These are phyloP conservation scores for Phaenicophaeus curvirostris DNA, from an alignment of 2,797 vertebrate genomes.

Conservation along the genomic window DNA sequence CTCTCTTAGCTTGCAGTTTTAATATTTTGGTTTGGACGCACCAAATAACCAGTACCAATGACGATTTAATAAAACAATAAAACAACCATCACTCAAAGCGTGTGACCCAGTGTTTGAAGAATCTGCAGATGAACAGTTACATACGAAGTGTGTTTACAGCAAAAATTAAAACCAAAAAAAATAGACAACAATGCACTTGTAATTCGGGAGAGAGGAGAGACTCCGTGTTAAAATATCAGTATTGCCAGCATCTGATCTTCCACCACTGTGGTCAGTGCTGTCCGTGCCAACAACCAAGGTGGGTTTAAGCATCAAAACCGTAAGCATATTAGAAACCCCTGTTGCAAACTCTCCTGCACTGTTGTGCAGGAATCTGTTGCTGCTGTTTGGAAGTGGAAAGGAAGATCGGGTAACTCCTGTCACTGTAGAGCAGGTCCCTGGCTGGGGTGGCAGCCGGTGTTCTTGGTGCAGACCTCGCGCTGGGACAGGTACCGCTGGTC, in stretches of 20 bases:
- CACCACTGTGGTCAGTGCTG: not conserved
- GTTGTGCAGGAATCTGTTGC: not conserved
- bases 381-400: not conserved
- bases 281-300: not conserved
- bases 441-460: not conserved
- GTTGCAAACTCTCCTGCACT: not conserved
- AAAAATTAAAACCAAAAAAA: not conserved
- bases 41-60: conserved; percentile 68
- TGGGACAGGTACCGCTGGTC: not conserved
- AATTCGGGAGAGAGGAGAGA: not conserved
- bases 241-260: not conserved
- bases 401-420: not conserved
- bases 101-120: conserved; percentile 19
- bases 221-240: not conserved
- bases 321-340: not conserved
- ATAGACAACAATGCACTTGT: not conserved
- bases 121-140: not conserved
- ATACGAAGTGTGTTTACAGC: not conserved
- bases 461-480: not conserved
- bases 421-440: not conserved
- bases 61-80: conserved; percentile 59
- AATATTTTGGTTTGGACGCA: conserved; percentile 47
- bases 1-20: conserved; percentile 76
- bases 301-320: not conserved
- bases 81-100: not conserved